Evolutionary conservation across 1,140 invertebrate genomes (phyloP).

Genomic region (Lasaia peninsularis): DNA sequence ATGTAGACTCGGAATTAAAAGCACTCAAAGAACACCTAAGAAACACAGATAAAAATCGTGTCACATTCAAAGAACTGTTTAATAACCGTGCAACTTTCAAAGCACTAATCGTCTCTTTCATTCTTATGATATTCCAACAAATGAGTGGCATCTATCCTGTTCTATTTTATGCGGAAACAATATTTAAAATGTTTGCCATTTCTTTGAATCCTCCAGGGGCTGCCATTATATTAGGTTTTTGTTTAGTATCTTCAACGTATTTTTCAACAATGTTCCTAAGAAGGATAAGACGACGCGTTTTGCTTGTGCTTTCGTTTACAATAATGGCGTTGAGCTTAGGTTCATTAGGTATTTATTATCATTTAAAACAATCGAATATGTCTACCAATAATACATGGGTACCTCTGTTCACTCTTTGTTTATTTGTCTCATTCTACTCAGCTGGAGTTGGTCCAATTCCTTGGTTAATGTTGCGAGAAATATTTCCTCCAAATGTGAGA

Average conservation of each 20-base stretch:
- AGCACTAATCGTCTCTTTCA: constrained; percentile 75
- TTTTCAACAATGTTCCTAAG: constrained; percentile 85
- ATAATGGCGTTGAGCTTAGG: constrained; percentile 80
- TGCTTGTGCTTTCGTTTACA: constrained; percentile 81
- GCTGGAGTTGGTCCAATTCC: constrained; percentile 80
- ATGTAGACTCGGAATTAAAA: constrained; percentile 80
- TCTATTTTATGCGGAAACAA: constrained; percentile 85
- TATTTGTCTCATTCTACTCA: constrained; percentile 66
- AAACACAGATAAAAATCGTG: constrained; percentile 56
- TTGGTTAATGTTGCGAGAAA: constrained; percentile 82
- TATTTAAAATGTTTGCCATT: constrained; percentile 80
- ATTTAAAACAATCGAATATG: constrained; percentile 64
- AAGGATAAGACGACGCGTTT: constrained; percentile 82
- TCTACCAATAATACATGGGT: constrained; percentile 51
- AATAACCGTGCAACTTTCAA: constrained; percentile 73
- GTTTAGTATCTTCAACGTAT: constrained; percentile 84
- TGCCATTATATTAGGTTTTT: constrained; percentile 83
- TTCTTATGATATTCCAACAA: constrained; percentile 90
- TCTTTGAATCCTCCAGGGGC: constrained; percentile 65
- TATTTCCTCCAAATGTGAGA: constrained; percentile 82
- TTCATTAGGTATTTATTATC: constrained; percentile 81
- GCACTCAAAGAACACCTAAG: constrained; percentile 77
- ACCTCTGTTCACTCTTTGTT: constrained; percentile 59
- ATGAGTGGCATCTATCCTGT: constrained; percentile 88
- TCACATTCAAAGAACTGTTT: constrained; percentile 66